phyloP scores from a whole-genome alignment of 2,113 vertebrate genomes.

The Calidris pugnax region DNA sequence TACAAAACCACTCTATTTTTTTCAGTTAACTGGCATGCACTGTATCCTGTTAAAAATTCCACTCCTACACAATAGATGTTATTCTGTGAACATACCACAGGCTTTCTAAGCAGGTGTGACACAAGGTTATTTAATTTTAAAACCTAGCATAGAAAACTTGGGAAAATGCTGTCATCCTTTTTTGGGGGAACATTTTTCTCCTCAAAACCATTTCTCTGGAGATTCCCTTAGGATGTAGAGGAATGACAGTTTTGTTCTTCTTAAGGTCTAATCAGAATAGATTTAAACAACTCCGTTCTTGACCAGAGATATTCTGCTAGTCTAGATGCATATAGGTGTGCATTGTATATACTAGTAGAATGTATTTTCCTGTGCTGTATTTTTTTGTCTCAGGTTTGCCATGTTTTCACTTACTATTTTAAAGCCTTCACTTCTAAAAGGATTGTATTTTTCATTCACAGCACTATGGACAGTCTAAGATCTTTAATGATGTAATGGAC shows the following conservation, averaged over 20 bases:
- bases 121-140: background rate
- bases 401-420: background rate
- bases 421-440: conserved; percentile 1
- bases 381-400: background rate
- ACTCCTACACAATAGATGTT: background rate
- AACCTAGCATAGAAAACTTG: background rate
- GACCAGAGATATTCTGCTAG: background rate
- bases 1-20: background rate
- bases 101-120: background rate
- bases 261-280: background rate
- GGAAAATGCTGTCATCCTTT: background rate
- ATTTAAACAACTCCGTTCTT: background rate
- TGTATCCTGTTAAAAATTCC: background rate
- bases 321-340: background rate
- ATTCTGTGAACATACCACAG: background rate
- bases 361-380: background rate
- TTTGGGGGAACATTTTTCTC: background rate
- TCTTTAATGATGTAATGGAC: conserved; percentile 97
- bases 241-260: background rate
- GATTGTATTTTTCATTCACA: conserved; percentile 58
- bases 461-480: conserved; percentile 94
- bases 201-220: background rate
- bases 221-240: background rate
- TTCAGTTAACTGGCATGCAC: background rate
- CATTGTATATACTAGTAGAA: background rate